Evolutionary conservation across 2,888 invertebrate genomes (phyloP), one percentile per base, ranked within the genome.

Genomic region (Lycia hirtaria): DNA sequence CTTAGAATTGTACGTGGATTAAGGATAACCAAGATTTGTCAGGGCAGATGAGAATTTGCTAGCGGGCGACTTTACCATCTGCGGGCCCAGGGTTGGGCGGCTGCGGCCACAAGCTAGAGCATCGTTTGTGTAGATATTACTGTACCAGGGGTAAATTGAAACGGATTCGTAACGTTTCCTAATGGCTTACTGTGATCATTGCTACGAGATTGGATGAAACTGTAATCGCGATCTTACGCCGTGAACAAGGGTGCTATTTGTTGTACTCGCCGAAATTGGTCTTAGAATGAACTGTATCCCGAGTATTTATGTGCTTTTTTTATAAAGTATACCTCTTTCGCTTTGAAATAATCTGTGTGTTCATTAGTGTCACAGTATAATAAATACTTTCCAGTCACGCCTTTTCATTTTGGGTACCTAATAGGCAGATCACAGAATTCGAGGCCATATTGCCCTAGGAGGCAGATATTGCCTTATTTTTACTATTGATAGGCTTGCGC

Each of bases 101-200:
- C 26, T 17, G 17, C 41, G 28, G 15, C 26, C 26, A 24, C 28
- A 12, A n/a, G 41, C 41, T n/a, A 41, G 41, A 17, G n/a, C 26
- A 17, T 41, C 41, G 41, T 41, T 41, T 17, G 35, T 49, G 26
- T 26, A 22, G 6, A 19, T 28, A 43, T 49, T 32, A 41, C 37
- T 26, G 35, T 26, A 38, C 24, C 26, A n/a, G 26, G 33, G 40
- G 40, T 45, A 50, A 56, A 56, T 40, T 56, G 45, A 56, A 51
- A 47, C 32, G 35, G 32, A 44, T 24, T 50, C 50, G 20, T 45
- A 55, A 50, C 33, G 56, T 38, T 33, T 33, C 32, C 32, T 17
- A 56, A 56, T 40, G 19, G 45, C 24, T 40, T 35, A 33, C 26
- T 51, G 50, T n/a, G 40, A 40, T 56, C 40, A 48, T 47, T 52